Conservation (phyloP, 2,113 vertebrate species). For the Carollia perspicillata region DNA sequence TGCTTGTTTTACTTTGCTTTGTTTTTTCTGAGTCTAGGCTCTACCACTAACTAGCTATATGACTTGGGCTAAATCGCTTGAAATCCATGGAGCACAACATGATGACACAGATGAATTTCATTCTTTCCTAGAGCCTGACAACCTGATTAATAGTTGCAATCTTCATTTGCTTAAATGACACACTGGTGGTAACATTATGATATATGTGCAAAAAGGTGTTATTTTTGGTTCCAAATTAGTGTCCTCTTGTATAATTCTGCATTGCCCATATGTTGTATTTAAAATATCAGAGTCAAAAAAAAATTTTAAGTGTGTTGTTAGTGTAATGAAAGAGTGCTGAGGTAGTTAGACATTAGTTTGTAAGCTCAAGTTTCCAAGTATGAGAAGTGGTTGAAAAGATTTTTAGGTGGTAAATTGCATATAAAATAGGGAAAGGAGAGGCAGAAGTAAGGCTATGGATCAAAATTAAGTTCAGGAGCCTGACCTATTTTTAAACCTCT, state of each 20-base stretch:
- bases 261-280: neutral
- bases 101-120: neutral
- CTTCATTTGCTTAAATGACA: neutral
- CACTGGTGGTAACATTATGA: neutral
- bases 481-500: constrained; percentile 4
- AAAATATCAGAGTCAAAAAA: neutral
- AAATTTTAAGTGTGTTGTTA: neutral
- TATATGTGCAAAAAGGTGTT: neutral
- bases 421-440: neutral
- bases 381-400: neutral
- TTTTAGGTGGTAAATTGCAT: constrained; percentile 12
- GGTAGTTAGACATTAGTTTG: neutral
- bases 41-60: neutral
- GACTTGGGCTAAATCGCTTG: neutral
- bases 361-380: constrained; percentile 11
- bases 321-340: neutral
- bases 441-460: neutral
- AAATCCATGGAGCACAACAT: neutral
- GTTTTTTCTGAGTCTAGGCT: neutral
- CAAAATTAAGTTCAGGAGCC: neutral
- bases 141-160: neutral
- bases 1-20: neutral
- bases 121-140: neutral
- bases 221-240: neutral
- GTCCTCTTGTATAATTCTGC: neutral